Conservation (phyloP, 2,888 invertebrate genomes). For the Drosophila anomalata region DNA sequence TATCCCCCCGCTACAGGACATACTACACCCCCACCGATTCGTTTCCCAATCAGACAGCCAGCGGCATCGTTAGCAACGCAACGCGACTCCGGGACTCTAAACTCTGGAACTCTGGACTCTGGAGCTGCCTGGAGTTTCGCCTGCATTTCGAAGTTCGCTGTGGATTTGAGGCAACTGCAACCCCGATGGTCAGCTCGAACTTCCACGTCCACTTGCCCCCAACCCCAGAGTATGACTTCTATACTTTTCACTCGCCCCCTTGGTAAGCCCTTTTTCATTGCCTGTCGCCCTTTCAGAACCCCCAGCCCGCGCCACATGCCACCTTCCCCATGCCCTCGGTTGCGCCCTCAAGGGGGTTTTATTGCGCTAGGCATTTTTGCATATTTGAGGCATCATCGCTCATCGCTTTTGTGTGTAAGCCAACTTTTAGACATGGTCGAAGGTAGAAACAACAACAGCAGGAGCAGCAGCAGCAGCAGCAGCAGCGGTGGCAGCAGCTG, state of each 20-base stretch:
- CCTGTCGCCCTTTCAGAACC: conserved; percentile 15
- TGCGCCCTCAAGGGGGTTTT: conserved; percentile 56
- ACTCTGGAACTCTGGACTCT: conserved; percentile 16
- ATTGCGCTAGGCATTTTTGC: conserved; percentile 80
- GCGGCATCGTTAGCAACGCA: conserved; percentile 71
- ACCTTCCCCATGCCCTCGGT: background rate
- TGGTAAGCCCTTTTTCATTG: conserved; percentile 52
- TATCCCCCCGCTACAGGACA: background rate
- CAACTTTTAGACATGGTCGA: conserved; percentile 54
- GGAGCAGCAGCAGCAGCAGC: background rate
- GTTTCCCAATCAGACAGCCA: conserved; percentile 55
- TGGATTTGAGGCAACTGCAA: conserved; percentile 56
- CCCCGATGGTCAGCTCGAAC: conserved; percentile 45
- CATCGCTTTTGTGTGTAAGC: conserved; percentile 77
- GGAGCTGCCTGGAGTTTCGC: conserved; percentile 51
- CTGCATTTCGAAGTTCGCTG: conserved; percentile 72
- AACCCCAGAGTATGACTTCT: background rate
- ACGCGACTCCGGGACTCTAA: conserved; percentile 42
- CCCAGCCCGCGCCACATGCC: background rate
- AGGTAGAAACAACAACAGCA: conserved; percentile 33
- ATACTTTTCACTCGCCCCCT: conserved; percentile 4
- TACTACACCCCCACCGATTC: conserved; percentile 20
- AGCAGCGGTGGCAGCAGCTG: conserved; percentile 9
- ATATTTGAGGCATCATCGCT: conserved; percentile 80
- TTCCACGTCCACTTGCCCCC: conserved; percentile 8